Evolutionary conservation across 2,797 vertebrate species (phyloP), one percentile per base, ranked within the genome.

Genomic region (Leptoclinus maculatus): DNA sequence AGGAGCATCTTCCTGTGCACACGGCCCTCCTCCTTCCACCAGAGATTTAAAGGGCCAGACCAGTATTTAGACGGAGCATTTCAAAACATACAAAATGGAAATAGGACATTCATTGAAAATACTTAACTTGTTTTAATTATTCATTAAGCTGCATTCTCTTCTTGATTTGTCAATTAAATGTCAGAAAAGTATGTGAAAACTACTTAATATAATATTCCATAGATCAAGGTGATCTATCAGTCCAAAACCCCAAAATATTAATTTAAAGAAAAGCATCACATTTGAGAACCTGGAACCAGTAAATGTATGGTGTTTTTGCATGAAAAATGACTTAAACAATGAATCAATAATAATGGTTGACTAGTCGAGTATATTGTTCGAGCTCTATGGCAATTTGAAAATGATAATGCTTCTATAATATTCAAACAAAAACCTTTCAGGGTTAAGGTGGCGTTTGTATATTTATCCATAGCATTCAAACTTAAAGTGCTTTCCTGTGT

Each of bases 31-130:
- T 14, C 7, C 67, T 25, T 1, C 51, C 45, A 1, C 29, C 27
- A 17, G 25, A 14, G 4, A 68, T 59, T 88, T 83, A 76, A 88
- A 85, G 78, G 49, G 9, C 39, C 68, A 71, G 0, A 7, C 36
- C 76, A 2, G 25, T 17, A 19, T 41, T 41, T 54, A 21, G 3
- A 23, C 1, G 21, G 6, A 32, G 13, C 19, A 21, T 13, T 32
- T 32, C 25, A 43, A 45, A 45, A 16, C 14, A 17, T 45, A 7
- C 32, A 7, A 34, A 32, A 32, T 5, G 27, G 5, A 32, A 32
- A 32, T 32, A 32, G 32, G 6, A 32, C 32, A 32, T 32, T 32
- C 32, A 32, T 32, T 32, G 32, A 32, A 7, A 34, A 34, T 34
- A 34, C 32, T 34, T 1, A 7, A 34, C 32, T 7, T 34, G 32